phyloP scores from a whole-genome alignment of 2,113 vertebrate genomes.

The Ctenodactylus gundi region DNA sequence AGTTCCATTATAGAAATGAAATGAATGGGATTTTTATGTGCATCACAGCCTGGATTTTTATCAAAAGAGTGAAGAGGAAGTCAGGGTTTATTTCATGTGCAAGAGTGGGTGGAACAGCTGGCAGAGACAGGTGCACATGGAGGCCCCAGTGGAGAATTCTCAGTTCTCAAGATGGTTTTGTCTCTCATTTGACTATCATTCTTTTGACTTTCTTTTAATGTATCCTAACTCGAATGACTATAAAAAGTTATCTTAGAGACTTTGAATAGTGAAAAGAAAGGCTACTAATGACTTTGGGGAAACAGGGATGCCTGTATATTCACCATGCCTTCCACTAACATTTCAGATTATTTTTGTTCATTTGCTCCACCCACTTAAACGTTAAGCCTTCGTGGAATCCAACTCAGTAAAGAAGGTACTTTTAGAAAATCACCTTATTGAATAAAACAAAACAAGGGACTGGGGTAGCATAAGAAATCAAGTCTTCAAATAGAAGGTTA shows the following conservation, averaged over 20 bases:
- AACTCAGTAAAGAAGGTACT: not conserved
- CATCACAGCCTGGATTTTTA: slow-evolving; percentile 14
- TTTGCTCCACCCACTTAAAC: not conserved
- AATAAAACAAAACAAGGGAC: not conserved
- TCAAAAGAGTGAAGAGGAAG: not conserved
- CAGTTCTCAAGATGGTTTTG: not conserved
- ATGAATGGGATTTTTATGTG: not conserved
- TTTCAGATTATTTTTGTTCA: not conserved
- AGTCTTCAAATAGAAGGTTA: not conserved
- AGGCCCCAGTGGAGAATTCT: not conserved
- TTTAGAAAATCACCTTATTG: not conserved
- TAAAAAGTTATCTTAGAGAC: not conserved
- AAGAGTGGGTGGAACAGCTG: not conserved
- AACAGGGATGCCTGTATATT: not conserved
- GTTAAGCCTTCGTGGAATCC: not conserved
- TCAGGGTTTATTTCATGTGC: not conserved
- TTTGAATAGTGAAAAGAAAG: not conserved
- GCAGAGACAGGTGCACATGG: not conserved
- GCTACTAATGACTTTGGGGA: not conserved
- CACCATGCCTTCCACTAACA: not conserved
- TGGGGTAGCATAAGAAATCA: not conserved
- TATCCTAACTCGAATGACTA: not conserved
- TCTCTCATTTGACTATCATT: not conserved
- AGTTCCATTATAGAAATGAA: not conserved
- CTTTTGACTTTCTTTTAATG: not conserved